Base-by-base conservation (phyloP, 2,888 invertebrate species). In the Drosophila ochracea region DNA sequence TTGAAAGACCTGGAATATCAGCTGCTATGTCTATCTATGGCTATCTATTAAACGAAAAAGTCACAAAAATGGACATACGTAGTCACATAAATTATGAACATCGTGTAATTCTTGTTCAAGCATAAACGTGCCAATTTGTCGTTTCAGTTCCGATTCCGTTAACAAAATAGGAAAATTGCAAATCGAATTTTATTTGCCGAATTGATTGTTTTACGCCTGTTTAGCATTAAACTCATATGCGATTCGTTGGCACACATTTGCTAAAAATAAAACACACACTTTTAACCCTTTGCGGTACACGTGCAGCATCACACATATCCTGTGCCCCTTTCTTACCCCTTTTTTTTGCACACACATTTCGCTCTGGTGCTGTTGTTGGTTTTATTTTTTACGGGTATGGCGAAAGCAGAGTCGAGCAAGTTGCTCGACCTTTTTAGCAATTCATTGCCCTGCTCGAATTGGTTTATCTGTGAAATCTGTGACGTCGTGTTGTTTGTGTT, bases 391-490 rank as follows among this genome's bases (percentile, higher is more conserved):
- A 70, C 70, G 78, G 61, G 69, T 73, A 31, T 16, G 13, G 31
- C 31, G 57, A 57, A 16, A 16, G 41, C 31, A 66, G 59, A 49
- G 76, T 64, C 49, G 58, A 62, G 64, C 76, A 76, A 80, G 73
- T 76, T 71, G 68, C 71, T 70, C 84, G 84, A 90, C 91, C 89
- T 89, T 89, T 89, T 90, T 80, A 81, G 78, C 87, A 75, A 90
- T 92, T 92, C 92, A 92, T 92, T 92, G 86, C 91, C 92, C 92
- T 90, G 82, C 91, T 91, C 92, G 92, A 92, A 92, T 92, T 91
- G 91, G 91, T 92, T 92, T 92, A 92, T 92, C 91, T 92, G 90
- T 91, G 87, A 90, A 92, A 92, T 92, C 90, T 80, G 76, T 82
- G 89, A 84, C 77, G 80, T 78, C 73, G 55, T 54, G 67, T 62